phyloP scores from a whole-genome alignment of 2,888 invertebrate genomes.

The Agrochola litura region DNA sequence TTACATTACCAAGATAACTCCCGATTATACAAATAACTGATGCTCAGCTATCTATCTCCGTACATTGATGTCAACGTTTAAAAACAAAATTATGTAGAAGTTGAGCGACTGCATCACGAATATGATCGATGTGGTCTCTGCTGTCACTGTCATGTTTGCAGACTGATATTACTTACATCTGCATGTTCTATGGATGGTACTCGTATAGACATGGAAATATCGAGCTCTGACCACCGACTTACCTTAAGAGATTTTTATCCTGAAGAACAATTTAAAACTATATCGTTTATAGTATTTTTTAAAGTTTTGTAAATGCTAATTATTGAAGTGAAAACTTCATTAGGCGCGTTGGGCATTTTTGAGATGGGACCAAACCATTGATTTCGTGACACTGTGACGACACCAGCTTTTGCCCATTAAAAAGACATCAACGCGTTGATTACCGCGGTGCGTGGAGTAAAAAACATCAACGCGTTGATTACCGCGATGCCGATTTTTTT shows the following conservation, averaged over 20 bases:
- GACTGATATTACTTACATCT: constrained; percentile 17
- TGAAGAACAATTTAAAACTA: not conserved
- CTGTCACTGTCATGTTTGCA: constrained; percentile 9
- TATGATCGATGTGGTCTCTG: constrained; percentile 50
- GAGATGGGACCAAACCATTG: no score
- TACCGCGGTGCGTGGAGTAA: no score
- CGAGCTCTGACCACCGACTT: not conserved
- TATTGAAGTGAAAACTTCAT: no score
- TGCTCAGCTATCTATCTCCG: constrained; percentile 37
- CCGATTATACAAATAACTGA: constrained; percentile 17
- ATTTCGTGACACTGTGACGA: no score
- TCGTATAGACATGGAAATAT: not conserved
- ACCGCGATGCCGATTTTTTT: no score
- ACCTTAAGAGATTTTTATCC: not conserved
- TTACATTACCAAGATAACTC: not conserved
- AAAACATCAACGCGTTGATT: no score
- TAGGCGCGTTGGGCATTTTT: no score
- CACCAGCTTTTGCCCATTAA: no score
- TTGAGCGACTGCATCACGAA: constrained; percentile 28
- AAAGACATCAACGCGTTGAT: no score
- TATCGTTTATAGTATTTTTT: not conserved
- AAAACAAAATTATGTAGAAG: constrained; percentile 49
- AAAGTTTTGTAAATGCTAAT: no score
- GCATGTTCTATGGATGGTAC: constrained; percentile 8
- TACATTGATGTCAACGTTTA: constrained; percentile 51